Conservation (phyloP, 2,797 vertebrate species). For the Mormyrus hasselquistii region DNA sequence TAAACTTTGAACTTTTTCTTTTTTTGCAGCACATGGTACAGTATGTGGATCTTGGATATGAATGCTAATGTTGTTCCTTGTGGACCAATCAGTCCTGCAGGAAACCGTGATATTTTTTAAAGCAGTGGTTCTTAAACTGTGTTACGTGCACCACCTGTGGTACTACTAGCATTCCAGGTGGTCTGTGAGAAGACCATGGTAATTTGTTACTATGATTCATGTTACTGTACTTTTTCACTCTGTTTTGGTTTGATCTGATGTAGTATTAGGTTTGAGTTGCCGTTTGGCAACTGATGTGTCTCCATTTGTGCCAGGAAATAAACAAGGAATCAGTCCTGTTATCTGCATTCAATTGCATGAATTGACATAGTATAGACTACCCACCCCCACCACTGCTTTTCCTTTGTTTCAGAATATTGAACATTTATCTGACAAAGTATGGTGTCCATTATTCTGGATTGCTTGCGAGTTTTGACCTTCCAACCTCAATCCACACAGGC, state of each 20-base stretch:
- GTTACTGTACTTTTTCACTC: background rate
- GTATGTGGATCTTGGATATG: background rate
- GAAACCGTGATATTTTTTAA: slow-evolving; percentile 15
- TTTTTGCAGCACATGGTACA: background rate
- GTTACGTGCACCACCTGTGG: background rate
- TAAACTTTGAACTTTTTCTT: background rate
- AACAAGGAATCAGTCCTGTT: slow-evolving; percentile 57
- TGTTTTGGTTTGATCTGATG: background rate
- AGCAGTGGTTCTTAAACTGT: background rate
- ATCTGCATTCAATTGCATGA: slow-evolving; percentile 39
- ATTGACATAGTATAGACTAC: slow-evolving; percentile 28
- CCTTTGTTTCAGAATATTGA: slow-evolving; percentile 59
- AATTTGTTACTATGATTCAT: background rate
- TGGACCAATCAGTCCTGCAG: background rate
- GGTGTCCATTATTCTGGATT: slow-evolving; percentile 67
- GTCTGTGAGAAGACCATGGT: background rate
- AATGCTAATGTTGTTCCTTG: background rate
- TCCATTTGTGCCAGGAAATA: slow-evolving; percentile 47
- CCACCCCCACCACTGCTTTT: slow-evolving; percentile 43
- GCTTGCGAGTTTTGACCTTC: slow-evolving; percentile 59
- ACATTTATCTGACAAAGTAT: slow-evolving; percentile 59
- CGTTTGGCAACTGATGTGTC: slow-evolving; percentile 34
- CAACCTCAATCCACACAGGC: slow-evolving; percentile 63
- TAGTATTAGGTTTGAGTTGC: background rate
- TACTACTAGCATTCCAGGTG: background rate